Evolutionary conservation across 2,113 vertebrate genomes (phyloP).

Genomic region (Callorhinus ursinus): DNA sequence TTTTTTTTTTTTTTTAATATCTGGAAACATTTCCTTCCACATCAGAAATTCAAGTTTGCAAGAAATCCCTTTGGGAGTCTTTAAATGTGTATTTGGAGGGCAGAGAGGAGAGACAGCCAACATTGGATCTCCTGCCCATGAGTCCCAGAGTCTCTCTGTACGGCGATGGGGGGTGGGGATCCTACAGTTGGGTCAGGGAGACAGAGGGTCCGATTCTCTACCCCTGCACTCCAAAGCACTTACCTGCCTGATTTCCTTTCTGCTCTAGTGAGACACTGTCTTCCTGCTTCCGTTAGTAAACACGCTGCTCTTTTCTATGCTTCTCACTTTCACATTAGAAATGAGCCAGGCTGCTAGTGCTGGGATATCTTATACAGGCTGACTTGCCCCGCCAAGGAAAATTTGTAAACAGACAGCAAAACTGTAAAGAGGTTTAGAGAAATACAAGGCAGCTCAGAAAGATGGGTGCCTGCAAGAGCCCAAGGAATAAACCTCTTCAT

Average conservation of each 20-base stretch:
- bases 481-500: not conserved
- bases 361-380: not conserved
- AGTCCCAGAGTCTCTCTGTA: no score
- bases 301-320: not conserved
- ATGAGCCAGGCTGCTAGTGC: not conserved
- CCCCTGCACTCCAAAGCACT: not conserved
- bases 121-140: not conserved
- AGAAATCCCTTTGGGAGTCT: slow-evolving; percentile 84
- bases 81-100: slow-evolving; percentile 82
- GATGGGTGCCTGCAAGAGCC: not conserved
- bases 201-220: not conserved
- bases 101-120: slow-evolving; percentile 12
- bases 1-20: slow-evolving; percentile 79
- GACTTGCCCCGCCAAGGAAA: slow-evolving; percentile 24
- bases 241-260: not conserved
- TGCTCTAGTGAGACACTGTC: not conserved
- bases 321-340: slow-evolving; percentile 11
- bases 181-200: not conserved
- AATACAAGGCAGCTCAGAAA: not conserved
- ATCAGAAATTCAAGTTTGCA: slow-evolving; percentile 85
- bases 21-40: slow-evolving; percentile 87
- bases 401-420: slow-evolving; percentile 49
- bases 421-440: slow-evolving; percentile 4
- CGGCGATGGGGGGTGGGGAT: not conserved
- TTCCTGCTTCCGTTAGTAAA: not conserved